Conservation (phyloP, 2,888 invertebrate genomes). For the Drosophila subsilvestris region DNA sequence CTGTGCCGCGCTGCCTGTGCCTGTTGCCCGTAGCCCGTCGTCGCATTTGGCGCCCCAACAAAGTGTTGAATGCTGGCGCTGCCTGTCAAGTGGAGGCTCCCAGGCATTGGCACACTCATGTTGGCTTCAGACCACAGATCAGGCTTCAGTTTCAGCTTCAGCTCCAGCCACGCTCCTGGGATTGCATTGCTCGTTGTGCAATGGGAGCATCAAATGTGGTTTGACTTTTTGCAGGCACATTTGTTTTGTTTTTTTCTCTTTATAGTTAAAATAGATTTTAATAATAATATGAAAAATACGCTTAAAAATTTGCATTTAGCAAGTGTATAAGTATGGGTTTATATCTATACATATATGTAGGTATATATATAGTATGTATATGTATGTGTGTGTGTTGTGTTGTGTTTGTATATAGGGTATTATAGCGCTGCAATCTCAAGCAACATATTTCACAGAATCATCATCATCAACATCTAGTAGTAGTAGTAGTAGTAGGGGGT, state of each 20-base stretch:
- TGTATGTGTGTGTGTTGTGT: conserved; percentile 16
- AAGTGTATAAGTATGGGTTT: conserved; percentile 38
- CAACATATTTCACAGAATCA: conserved; percentile 40
- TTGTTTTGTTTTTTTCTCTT: conserved; percentile 5
- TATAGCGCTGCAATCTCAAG: conserved; percentile 40
- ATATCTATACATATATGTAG: conserved; percentile 22
- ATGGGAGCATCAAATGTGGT: conserved; percentile 51
- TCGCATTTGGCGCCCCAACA: conserved; percentile 60
- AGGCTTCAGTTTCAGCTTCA: conserved; percentile 3
- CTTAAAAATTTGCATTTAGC: conserved; percentile 52
- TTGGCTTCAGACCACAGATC: conserved; percentile 8
- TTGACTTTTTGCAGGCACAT: conserved; percentile 20
- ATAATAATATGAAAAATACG: conserved; percentile 68
- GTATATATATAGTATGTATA: conserved; percentile 22
- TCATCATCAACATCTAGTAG: background rate
- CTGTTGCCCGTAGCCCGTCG: conserved; percentile 39
- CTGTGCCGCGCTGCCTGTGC: background rate
- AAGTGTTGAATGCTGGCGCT: conserved; percentile 71
- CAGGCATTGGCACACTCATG: conserved; percentile 55
- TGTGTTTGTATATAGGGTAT: conserved; percentile 18
- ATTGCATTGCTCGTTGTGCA: conserved; percentile 53
- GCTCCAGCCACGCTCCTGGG: conserved; percentile 32
- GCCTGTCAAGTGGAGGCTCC: conserved; percentile 73
- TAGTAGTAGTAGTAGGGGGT: background rate
- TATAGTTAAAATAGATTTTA: conserved; percentile 49